Base-by-base conservation (phyloP, 2,888 invertebrate species). In the Drosophila multiciliata region DNA sequence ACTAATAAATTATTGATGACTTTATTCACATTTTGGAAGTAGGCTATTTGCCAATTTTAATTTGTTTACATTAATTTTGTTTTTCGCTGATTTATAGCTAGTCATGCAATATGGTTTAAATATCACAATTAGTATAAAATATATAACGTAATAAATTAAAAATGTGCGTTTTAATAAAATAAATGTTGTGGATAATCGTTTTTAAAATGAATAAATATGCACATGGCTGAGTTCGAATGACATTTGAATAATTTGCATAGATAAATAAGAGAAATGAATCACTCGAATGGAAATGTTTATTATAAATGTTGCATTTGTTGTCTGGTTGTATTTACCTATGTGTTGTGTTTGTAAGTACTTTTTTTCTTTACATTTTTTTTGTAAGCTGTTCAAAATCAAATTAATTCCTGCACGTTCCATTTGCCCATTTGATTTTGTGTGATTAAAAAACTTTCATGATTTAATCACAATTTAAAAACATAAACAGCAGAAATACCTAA, bases 391-490 rank as follows among this genome's bases (percentile, higher is more conserved):
- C 26, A 32, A 35, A 45, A 20, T 42, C 12, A 29, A 60, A 60
- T 61, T 33, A 33, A 59, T 26, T 35, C 42, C 60, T 59, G 73
- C 73, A 73, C 58, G 73, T 55, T 69, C 23, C 36, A 20, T 9
- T 29, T 60, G 20, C 53, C 50, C 17, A 7, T 48, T 33, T 50
- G 42, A 38, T 40, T 59, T 48, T 50, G 58, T 54, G 48, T 38
- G 38, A 33, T 36, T 50, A 65, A 61, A 36, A 32, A 15, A 53
- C 40, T 23, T 32, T 33, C 55, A 40, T 62, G 35, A 55, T 60
- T 29, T 48, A 63, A 59, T 65, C 58, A 49, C 26, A 45, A 33
- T 35, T 52, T 49, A 59, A 15, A 35, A 26, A 64, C 26, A 17
- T 11, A 45, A 1, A 15, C 15, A 23, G 15, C 23, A 23, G 12